Evolutionary conservation across 2,888 invertebrate species (phyloP).

Genomic region (Rhingia campestris): DNA sequence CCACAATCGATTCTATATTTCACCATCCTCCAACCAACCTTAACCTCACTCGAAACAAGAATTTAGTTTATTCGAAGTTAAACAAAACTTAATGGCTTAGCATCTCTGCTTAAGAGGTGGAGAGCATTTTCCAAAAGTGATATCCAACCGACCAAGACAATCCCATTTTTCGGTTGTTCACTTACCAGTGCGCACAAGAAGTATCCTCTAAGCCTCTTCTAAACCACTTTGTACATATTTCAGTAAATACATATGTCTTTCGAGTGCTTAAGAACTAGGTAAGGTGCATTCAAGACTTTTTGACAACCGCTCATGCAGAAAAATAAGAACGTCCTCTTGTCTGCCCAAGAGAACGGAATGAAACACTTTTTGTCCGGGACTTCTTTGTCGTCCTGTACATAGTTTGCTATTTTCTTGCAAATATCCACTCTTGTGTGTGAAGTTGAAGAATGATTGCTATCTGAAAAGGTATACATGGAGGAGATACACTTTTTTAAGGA

Average conservation of each 20-base stretch:
- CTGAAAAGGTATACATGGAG: conserved; percentile 5
- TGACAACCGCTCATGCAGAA: conserved; percentile 62
- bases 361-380: conserved; percentile 25
- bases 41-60: background rate
- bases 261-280: conserved; percentile 52
- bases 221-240: conserved; percentile 38
- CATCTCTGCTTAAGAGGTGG: conserved; percentile 5
- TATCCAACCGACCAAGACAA: conserved; percentile 53
- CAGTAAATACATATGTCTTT: conserved; percentile 49
- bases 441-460: conserved; percentile 42
- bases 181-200: conserved; percentile 42
- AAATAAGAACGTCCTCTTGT: conserved; percentile 64
- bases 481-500: background rate
- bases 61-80: background rate
- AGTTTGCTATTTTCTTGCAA: conserved; percentile 34
- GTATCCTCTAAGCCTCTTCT: conserved; percentile 21
- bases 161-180: conserved; percentile 49
- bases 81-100: conserved; percentile 34
- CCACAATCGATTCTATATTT: too few species aligned
- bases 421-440: conserved; percentile 6
- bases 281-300: conserved; percentile 54
- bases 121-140: conserved; percentile 15
- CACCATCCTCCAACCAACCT: background rate
- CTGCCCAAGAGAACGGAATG: conserved; percentile 46
- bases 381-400: conserved; percentile 11